A percentile compares a stretch with the other conserved stretches of the same genome.
Conservation (phyloP, 2,113 vertebrate species). For the Chionis minor region DNA sequence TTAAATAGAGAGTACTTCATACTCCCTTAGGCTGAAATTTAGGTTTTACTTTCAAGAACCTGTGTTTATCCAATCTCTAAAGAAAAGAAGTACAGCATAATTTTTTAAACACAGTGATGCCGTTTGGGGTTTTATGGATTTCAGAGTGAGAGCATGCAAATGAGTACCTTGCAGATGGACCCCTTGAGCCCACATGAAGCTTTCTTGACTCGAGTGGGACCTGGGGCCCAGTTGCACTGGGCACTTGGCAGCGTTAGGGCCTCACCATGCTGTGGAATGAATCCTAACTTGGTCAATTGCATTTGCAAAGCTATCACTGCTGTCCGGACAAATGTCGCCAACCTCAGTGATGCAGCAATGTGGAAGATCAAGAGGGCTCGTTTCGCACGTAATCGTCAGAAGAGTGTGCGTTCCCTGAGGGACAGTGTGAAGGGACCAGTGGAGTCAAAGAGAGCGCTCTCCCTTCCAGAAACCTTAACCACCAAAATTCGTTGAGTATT, state of each 20-base stretch:
- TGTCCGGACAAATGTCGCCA: constrained; percentile 95
- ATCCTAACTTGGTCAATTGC: constrained; percentile 58
- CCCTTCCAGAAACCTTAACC: constrained; percentile 92
- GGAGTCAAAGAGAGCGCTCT: constrained; percentile 93
- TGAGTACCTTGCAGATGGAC: constrained; percentile 39
- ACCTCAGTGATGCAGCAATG: constrained; percentile 94
- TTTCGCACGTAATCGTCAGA: constrained; percentile 97
- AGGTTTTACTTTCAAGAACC: neutral
- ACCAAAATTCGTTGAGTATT: constrained; percentile 94
- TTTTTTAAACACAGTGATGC: neutral
- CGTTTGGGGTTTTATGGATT: neutral
- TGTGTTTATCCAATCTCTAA: neutral
- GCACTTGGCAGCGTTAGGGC: neutral
- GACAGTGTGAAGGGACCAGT: constrained; percentile 91
- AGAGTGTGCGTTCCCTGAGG: constrained; percentile 92
- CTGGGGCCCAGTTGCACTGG: constrained; percentile 13
- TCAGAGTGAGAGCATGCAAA: neutral
- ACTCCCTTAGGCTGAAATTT: neutral
- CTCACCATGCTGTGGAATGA: constrained; percentile 29
- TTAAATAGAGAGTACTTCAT: neutral
- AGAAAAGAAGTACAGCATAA: neutral
- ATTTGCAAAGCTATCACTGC: constrained; percentile 91
- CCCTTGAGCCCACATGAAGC: neutral
- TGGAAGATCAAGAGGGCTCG: constrained; percentile 98
- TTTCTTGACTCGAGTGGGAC: neutral